A percentile compares a stretch with the other conserved stretches of the same genome.
These are phyloP conservation scores for Amphiduros pacificus DNA, from an alignment of 2,888 invertebrate genomes.

Conservation along the genomic window DNA sequence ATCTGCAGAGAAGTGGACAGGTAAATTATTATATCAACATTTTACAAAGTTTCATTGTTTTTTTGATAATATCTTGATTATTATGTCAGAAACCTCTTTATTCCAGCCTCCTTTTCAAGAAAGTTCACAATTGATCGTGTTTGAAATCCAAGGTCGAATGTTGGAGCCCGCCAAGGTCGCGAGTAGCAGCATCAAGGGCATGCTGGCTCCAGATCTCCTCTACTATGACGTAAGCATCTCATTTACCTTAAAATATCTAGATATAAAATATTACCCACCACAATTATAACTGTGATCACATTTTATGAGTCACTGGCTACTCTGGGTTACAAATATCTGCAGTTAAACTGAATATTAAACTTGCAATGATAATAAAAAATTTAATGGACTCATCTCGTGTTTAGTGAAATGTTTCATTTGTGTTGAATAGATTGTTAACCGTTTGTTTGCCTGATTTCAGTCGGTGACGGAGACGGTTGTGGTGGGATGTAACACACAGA, in stretches of 20 bases:
- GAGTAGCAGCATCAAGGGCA: conserved; percentile 32
- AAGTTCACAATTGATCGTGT: conserved; percentile 13
- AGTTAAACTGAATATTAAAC: not conserved
- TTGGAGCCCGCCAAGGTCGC: conserved; percentile 32
- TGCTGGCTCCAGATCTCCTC: conserved; percentile 44
- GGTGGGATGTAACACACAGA: conserved; percentile 49
- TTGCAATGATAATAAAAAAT: too few species aligned
- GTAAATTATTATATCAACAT: too few species aligned
- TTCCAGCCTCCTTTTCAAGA: not conserved
- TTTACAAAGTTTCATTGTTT: not conserved
- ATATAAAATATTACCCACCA: too few species aligned
- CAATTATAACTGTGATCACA: too few species aligned
- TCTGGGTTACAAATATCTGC: not conserved
- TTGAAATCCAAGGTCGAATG: conserved; percentile 17
- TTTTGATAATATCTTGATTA: not conserved
- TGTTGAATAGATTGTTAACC: too few species aligned
- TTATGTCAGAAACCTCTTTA: too few species aligned
- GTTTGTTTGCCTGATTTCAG: conserved; percentile 5
- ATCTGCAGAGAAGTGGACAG: too few species aligned
- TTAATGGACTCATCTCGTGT: too few species aligned
- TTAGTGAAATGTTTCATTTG: too few species aligned
- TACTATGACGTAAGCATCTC: conserved; percentile 36
- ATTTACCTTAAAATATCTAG: too few species aligned
- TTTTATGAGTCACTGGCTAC: too few species aligned
- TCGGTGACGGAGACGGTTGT: conserved; percentile 28